phyloP scores from a whole-genome alignment of 2,113 vertebrate species.

The Centrocercus urophasianus region DNA sequence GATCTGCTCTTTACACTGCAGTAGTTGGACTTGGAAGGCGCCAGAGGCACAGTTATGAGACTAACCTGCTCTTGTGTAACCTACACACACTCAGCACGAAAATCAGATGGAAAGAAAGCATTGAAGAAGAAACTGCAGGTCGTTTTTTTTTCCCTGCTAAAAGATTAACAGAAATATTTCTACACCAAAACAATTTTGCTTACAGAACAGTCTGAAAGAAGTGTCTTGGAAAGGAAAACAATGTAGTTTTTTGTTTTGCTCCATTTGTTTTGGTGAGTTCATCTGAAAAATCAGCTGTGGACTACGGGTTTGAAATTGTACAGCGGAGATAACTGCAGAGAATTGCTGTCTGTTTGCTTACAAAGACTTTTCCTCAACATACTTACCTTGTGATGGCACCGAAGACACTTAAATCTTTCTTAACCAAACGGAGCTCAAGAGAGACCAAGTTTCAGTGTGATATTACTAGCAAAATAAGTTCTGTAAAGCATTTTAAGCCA shows the following conservation, averaged over 20 bases:
- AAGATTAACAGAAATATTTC: conserved; percentile 77
- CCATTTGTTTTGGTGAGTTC: conserved; percentile 57
- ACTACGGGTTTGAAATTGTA: conserved; percentile 17
- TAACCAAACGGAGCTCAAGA: conserved; percentile 74
- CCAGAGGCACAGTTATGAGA: conserved; percentile 83
- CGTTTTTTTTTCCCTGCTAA: conserved; percentile 68
- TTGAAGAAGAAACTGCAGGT: conserved; percentile 58
- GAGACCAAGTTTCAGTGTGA: conserved; percentile 60
- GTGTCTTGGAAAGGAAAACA: not conserved
- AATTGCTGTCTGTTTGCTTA: conserved; percentile 40
- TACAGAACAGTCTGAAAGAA: conserved; percentile 50
- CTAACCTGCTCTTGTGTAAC: conserved; percentile 79
- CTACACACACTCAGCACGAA: conserved; percentile 75
- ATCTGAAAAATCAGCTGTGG: conserved; percentile 1
- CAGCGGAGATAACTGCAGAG: conserved; percentile 40
- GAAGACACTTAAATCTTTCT: conserved; percentile 72
- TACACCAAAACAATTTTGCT: conserved; percentile 63
- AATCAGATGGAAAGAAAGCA: conserved; percentile 67
- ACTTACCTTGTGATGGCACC: conserved; percentile 84
- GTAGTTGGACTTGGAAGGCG: conserved; percentile 69
- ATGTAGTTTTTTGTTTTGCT: conserved; percentile 31
- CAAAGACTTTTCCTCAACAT: conserved; percentile 65
- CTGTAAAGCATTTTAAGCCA: conserved; percentile 85
- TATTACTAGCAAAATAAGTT: conserved; percentile 64
- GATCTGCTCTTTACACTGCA: conserved; percentile 74